Base-by-base conservation (phyloP, 1,140 invertebrate species). In the Ditylenchus dipsaci region DNA sequence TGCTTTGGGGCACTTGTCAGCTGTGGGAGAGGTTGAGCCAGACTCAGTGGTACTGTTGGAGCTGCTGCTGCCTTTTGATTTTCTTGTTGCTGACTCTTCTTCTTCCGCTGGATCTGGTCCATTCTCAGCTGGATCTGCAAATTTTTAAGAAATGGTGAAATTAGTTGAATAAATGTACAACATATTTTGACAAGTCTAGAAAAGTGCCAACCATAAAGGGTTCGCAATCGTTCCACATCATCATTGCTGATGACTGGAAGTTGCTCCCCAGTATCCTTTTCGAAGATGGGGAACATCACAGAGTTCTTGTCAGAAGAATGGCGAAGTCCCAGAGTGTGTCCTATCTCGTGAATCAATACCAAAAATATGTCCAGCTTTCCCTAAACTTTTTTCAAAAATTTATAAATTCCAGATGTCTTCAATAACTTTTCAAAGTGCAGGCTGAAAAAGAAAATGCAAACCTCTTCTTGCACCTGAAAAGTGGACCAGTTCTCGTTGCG, bases 261-360 rank as follows among this genome's bases (percentile, higher is more conserved):
- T 60, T 67, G 78, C 23, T 74, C 72, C 0, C 74, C 76, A 17
- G 29, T 21, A 8, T 45, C 19, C 26, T 76, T 57, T 57, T 76
- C 71, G 53, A 76, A 76, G 19, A 76, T 61, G n/a, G 74, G 74
- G 47, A 74, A 78, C 74, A 76, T 76, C 11, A 76, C 76, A 26
- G 74, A 76, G 47, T 63, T 59, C 21, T 26, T 38, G 57, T 78
- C 76, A 5, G 47, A 47, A 17, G 73, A 69, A 62, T 76, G 74
- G 23, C 45, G 42, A 26, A 76, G 65, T 8, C 74, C 76, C 7
- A 76, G 72, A 26, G 76, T 58, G 65, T 76, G 74, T 15, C 74
- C 74, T 64, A 76, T 78, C 49, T 78, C 76, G 65, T 76, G 74
- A 19, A 76, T 45, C 8, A 76, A 23, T 0, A 67, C 72, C 49